Base-by-base conservation (phyloP, 2,797 vertebrate species). In the Sebastes iracundus region DNA sequence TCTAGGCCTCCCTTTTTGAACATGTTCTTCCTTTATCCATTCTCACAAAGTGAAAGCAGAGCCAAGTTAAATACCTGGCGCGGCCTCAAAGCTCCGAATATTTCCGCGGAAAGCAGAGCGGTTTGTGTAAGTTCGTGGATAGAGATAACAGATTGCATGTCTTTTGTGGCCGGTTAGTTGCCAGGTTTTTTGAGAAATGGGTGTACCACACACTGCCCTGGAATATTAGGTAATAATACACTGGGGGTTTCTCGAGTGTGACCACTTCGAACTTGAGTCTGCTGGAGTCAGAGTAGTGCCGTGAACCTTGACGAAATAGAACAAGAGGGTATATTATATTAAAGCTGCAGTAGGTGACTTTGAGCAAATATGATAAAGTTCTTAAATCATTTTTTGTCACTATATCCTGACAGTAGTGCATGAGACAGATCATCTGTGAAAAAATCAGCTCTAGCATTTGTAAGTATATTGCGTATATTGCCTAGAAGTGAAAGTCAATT, bases 11-110 rank as follows among this genome's bases (percentile, higher is more conserved):
- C 59, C 73, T 79, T 73, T 60, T 38, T 42, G 38, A 61, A 88
- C 59, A 59, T 73, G 59, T 79, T 83, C 82, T 49, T 81, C 68
- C 72, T 87, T 81, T 76, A 77, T 89, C 63, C 77, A n/a, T 38
- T 79, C 66, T 80, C 77, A 38, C 65, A 85, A 81, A 79, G 73
- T 62, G 77, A 87, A 84, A 85, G 62, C 30, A 2, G 69, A 83
- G 93, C 91, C 93, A 95, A 95, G 79, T 69, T 77, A 91, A 95
- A 95, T 90, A 92, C 90, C 90, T 94, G 91, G 86, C 81, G 14
- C 46, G 78, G 84, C 86, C 81, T 91, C 73, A 88, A 92, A 91
- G 90, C 72, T 72, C 65, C 4, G 84, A 85, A 80, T 83, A 53
- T 82, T 93, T 91, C 83, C 30, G 7, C 38, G 28, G 75, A 91